Evolutionary conservation across 2,888 invertebrate species (phyloP), one percentile per base, ranked within the genome.

Genomic region (Cephus rjabovi): DNA sequence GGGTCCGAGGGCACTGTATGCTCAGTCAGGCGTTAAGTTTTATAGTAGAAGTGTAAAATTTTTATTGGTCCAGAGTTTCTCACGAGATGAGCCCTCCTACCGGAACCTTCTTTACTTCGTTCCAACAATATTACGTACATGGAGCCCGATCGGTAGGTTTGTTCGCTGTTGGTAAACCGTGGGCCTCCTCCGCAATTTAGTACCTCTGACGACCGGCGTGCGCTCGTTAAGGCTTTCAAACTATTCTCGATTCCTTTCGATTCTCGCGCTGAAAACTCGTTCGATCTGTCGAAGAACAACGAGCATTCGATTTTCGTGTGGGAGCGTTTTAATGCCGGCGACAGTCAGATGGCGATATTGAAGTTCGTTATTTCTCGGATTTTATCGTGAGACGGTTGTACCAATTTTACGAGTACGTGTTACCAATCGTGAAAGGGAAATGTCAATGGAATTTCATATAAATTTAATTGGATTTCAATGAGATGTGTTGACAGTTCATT

Each of bases 31-130:
- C 81, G 83, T 86, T 33, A 56, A 82, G 68, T 81, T 83, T 84
- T 87, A 87, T 88, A 89, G 87, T 88, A 89, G 87, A 89, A 89
- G 89, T 90, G 90, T 90, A 90, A 90, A 90, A 90, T 89, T 90
- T 85, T 81, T 84, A 88, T 90, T 90, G 90, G 90, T 90, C 90
- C 90, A 90, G 88, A 90, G 87, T 88, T 81, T 80, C 80, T 80
- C 77, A 81, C 80, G 81, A 79, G 82, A 80, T 82, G 79, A 79
- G 56, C 76, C 70, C 73, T 75, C 74, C 74, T 35, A 34, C 35
- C n/a, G 2, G 33, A 30, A 4, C 74, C 74, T 30, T 40, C 35
- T 40, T 34, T 74, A 30, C 12, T 23, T 35, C 74, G 74, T 34
- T 23, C 34, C 30, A 34, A n/a, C 12, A 2, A 23, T 23, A 23